Evolutionary conservation across 2,888 invertebrate species (phyloP).

Genomic region (Syrista parreyssii): DNA sequence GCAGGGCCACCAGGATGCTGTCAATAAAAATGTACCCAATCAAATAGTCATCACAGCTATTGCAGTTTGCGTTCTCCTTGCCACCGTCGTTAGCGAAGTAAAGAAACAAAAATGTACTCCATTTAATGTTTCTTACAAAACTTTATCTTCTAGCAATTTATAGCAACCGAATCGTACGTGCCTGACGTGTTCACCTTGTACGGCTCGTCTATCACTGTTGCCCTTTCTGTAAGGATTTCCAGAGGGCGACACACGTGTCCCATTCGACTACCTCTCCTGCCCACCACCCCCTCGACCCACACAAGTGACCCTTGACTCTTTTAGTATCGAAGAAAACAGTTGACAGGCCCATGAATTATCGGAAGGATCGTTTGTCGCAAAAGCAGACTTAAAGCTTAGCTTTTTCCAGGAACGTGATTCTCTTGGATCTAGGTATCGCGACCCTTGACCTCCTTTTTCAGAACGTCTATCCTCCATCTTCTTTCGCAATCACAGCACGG

Average conservation of each 20-base stretch:
- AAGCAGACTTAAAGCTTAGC: neutral
- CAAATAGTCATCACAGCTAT: neutral
- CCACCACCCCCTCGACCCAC: neutral
- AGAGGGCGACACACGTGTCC: neutral
- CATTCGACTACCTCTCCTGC: neutral
- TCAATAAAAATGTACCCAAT: neutral
- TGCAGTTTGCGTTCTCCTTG: neutral
- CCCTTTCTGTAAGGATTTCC: neutral
- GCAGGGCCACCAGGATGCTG: slow-evolving; percentile 18
- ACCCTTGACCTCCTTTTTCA: neutral
- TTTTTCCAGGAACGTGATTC: neutral
- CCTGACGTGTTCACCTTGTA: neutral
- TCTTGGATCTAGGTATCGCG: neutral
- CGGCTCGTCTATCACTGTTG: neutral
- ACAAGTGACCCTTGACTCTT: neutral
- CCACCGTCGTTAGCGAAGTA: too few species aligned
- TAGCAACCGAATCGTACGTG: neutral
- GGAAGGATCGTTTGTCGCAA: neutral
- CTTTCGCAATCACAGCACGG: neutral
- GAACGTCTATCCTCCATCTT: neutral
- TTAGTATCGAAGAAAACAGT: neutral
- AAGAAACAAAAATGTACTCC: neutral
- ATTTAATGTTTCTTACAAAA: neutral
- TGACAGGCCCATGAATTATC: neutral
- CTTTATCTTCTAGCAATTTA: neutral